A percentile compares a stretch with the other conserved stretches of the same genome.
Conservation (phyloP, 2,797 vertebrate genomes). For the Premnoplex brunnescens region DNA sequence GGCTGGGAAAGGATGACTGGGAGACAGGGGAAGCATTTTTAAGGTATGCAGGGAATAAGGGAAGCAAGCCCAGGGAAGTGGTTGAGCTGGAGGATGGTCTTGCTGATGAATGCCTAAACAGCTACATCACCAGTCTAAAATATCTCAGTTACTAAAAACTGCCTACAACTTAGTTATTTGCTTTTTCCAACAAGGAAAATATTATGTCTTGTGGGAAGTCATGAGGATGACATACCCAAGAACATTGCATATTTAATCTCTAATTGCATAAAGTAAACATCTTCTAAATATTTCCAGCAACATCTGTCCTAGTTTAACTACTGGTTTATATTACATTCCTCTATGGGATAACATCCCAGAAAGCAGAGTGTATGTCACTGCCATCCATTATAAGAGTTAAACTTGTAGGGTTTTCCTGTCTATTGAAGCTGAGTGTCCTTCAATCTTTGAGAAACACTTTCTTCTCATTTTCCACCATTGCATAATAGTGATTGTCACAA, state of each 20-base stretch:
- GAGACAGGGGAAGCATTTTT: not conserved
- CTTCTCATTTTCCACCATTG: constrained; percentile 15
- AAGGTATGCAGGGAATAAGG: not conserved
- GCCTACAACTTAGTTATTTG: constrained; percentile 18
- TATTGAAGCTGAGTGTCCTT: not conserved
- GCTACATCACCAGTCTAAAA: not conserved
- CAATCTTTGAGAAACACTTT: not conserved
- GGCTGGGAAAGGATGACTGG: not conserved
- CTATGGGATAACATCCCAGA: constrained; percentile 41
- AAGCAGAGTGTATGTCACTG: constrained; percentile 14
- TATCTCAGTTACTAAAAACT: not conserved
- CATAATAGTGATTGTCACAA: not conserved
- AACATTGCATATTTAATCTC: constrained; percentile 45
- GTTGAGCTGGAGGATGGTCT: not conserved
- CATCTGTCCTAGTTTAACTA: constrained; percentile 70
- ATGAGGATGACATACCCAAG: constrained; percentile 31
- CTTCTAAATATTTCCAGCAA: constrained; percentile 67
- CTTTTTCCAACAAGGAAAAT: constrained; percentile 56
- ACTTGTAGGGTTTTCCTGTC: not conserved
- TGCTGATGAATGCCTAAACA: not conserved
- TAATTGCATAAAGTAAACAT: constrained; percentile 42
- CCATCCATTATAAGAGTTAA: constrained; percentile 19
- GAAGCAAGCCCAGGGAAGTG: not conserved
- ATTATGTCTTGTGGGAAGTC: constrained; percentile 56
- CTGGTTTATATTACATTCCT: constrained; percentile 61